Conservation (phyloP, 2,797 vertebrate genomes). For the Halcyon badia region DNA sequence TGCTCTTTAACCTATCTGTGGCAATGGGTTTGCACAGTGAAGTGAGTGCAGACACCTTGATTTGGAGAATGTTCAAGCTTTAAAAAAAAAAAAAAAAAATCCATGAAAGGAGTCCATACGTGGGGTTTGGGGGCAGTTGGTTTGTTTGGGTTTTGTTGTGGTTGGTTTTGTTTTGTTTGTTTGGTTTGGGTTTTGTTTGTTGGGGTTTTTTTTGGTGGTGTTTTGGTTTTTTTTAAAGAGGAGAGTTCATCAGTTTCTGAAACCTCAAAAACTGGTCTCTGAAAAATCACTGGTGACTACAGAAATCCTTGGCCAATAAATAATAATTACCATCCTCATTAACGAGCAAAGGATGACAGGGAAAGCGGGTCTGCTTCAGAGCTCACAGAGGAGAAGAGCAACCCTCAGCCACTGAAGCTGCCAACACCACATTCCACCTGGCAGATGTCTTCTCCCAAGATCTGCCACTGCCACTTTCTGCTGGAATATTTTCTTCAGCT, state of each 20-base stretch:
- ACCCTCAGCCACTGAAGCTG: not conserved
- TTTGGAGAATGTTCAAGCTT: not conserved
- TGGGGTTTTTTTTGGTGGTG: no score
- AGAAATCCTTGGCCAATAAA: conserved; percentile 15
- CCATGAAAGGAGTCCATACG: not conserved
- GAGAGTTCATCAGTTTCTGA: not conserved
- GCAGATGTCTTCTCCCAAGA: not conserved
- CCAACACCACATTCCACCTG: not conserved
- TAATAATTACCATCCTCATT: not conserved
- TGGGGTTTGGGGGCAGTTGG: no score
- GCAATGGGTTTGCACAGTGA: not conserved
- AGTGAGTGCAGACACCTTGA: not conserved
- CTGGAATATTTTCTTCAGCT: not conserved
- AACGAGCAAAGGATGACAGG: not conserved
- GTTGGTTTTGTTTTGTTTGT: not conserved
- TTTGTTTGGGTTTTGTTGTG: not conserved
- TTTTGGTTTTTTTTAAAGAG: not conserved
- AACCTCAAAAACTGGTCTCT: not conserved
- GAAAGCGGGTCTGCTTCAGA: not conserved
- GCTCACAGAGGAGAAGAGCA: not conserved
- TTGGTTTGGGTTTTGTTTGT: not conserved
- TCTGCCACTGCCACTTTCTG: not conserved
- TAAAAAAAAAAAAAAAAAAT: not conserved
- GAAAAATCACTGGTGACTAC: not conserved
- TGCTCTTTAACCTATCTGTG: not conserved